A percentile compares a stretch with the other conserved stretches of the same genome.
Conservation (phyloP, 2,113 vertebrate species). For the Ptychochromis oligacanthus region DNA sequence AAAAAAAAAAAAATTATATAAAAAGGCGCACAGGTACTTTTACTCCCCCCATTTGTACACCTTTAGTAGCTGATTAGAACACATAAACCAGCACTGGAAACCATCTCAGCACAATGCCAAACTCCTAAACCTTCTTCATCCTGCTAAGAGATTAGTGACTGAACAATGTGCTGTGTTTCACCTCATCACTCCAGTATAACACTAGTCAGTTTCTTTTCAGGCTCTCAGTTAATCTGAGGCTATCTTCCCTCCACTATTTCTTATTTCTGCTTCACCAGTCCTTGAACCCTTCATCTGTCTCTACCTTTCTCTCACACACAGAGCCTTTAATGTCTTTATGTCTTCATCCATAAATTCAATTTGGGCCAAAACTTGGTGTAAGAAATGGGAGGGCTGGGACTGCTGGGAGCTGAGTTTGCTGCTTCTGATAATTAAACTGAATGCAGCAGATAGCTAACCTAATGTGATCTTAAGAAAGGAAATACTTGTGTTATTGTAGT, state of each 20-base stretch:
- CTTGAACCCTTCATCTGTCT: background rate
- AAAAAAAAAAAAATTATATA: too few species aligned
- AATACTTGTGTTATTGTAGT: background rate
- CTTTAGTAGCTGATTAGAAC: background rate
- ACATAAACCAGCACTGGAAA: background rate
- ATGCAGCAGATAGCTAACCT: background rate
- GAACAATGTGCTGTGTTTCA: background rate
- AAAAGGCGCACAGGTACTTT: background rate
- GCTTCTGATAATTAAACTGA: slow-evolving; percentile 29
- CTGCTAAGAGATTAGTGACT: slow-evolving; percentile 16
- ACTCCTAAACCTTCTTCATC: slow-evolving; percentile 26
- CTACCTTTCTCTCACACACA: background rate
- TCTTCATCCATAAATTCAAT: slow-evolving; percentile 55
- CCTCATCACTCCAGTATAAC: too few species aligned
- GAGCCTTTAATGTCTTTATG: slow-evolving; percentile 44
- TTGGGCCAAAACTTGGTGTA: slow-evolving; percentile 33
- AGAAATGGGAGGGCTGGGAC: slow-evolving; percentile 21
- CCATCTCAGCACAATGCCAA: slow-evolving; percentile 14
- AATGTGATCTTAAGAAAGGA: background rate
- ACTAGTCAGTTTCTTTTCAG: background rate
- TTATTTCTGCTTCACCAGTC: background rate
- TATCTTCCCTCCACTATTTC: background rate
- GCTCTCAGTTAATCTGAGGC: slow-evolving; percentile 10
- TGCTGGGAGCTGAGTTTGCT: slow-evolving; percentile 20
- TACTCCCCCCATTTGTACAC: background rate